Percentiles rank a stretch among this genome's conserved stretches.
Evolutionary conservation across 2,113 vertebrate genomes (phyloP).

Genomic region (Sinocyclocheilus rhinocerous): DNA sequence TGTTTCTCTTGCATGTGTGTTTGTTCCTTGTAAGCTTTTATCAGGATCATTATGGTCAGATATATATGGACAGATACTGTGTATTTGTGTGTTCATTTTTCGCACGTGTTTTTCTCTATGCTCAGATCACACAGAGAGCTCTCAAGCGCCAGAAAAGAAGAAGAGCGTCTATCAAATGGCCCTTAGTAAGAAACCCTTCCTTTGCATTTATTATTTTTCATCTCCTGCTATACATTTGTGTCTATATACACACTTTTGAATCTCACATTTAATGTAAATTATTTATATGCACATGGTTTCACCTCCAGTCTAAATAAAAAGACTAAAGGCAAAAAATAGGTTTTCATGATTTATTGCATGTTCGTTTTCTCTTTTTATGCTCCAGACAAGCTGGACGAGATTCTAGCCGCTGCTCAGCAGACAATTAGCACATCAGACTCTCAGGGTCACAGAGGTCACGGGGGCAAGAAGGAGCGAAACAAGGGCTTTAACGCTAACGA

Average conservation of each 20-base stretch:
- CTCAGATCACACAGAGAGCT: slow-evolving; percentile 82
- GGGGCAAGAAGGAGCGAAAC: slow-evolving; percentile 81
- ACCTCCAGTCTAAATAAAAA: background rate
- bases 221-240: slow-evolving; percentile 23
- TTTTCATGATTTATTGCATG: background rate
- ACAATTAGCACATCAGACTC: slow-evolving; percentile 87
- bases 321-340: background rate
- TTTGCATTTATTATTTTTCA: slow-evolving; percentile 3
- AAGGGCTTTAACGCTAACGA: slow-evolving; percentile 84
- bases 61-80: background rate
- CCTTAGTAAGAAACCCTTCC: slow-evolving; percentile 80
- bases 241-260: background rate
- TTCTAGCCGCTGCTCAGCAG: slow-evolving; percentile 90
- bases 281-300: background rate
- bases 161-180: slow-evolving; percentile 95
- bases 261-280: background rate
- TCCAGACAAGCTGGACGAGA: slow-evolving; percentile 92
- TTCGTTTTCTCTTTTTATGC: slow-evolving; percentile 10
- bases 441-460: slow-evolving; percentile 81
- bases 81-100: background rate
- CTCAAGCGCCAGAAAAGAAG: slow-evolving; percentile 88
- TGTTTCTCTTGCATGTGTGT: background rate
- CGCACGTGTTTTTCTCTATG: slow-evolving; percentile 37
- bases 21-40: background rate
- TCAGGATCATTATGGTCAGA: background rate